These are phyloP conservation scores for Quiscalus mexicanus DNA, from an alignment of 2,113 vertebrate genomes.

Conservation along the genomic window DNA sequence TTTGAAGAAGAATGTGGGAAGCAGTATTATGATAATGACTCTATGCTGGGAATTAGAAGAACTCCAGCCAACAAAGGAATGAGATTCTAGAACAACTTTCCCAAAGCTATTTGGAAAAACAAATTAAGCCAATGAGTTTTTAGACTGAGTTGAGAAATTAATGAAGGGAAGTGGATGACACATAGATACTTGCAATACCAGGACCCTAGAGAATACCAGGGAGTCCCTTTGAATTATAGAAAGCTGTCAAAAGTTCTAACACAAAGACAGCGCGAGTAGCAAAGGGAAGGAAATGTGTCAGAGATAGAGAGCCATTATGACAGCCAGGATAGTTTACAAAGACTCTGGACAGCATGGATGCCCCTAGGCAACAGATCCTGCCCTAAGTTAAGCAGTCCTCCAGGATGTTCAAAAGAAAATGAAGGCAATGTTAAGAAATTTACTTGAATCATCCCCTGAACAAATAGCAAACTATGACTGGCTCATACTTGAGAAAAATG, in stretches of 20 bases:
- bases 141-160: background rate
- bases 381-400: background rate
- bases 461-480: slow-evolving; percentile 4
- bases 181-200: background rate
- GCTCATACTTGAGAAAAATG: background rate
- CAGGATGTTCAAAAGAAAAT: background rate
- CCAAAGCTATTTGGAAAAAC: background rate
- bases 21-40: background rate
- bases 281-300: background rate
- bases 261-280: background rate
- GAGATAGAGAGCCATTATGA: background rate
- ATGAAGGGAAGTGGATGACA: background rate
- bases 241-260: background rate
- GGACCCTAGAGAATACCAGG: background rate
- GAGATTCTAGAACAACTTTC: slow-evolving; percentile 9
- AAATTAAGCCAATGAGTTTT: background rate
- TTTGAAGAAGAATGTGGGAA: background rate
- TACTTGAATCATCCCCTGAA: background rate
- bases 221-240: background rate
- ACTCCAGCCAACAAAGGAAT: slow-evolving; percentile 14
- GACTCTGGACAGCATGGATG: background rate
- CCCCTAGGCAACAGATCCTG: background rate
- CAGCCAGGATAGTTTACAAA: background rate
- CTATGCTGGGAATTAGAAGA: background rate
- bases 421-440: background rate